Percentiles rank a stretch among this genome's conserved stretches.
Evolutionary conservation across 2,797 vertebrate species (phyloP).

Genomic region (Anabacerthia variegaticeps): DNA sequence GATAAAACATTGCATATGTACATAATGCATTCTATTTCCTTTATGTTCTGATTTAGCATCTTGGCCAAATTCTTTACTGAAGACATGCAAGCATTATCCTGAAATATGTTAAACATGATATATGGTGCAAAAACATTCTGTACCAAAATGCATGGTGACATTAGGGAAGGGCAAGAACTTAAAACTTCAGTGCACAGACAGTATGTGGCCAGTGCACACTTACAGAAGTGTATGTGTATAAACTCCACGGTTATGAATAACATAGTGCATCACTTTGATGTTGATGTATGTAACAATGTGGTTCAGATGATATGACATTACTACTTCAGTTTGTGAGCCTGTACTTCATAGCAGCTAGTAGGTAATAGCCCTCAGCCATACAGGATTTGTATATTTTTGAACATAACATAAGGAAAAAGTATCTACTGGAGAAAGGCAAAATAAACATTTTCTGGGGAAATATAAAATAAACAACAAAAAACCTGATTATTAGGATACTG

Average conservation of each 20-base stretch:
- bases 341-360: background rate
- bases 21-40: background rate
- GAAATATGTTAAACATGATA: background rate
- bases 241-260: background rate
- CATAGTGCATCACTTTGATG: background rate
- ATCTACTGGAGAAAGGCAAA: background rate
- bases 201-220: too few relatives aligned
- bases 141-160: background rate
- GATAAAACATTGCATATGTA: background rate
- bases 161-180: background rate
- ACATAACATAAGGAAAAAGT: background rate
- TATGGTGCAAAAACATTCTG: background rate
- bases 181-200: background rate
- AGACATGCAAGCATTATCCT: background rate
- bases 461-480: background rate
- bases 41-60: background rate
- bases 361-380: background rate
- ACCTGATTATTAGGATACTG: background rate
- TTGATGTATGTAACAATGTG: background rate
- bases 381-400: background rate
- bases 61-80: background rate
- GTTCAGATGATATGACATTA: background rate
- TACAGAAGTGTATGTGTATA: background rate
- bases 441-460: background rate
- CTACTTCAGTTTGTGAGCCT: background rate